Percentiles rank a stretch among this genome's conserved stretches.
These are phyloP conservation scores for Macaria notata DNA, from an alignment of 2,888 invertebrate genomes.

Conservation along the genomic window DNA sequence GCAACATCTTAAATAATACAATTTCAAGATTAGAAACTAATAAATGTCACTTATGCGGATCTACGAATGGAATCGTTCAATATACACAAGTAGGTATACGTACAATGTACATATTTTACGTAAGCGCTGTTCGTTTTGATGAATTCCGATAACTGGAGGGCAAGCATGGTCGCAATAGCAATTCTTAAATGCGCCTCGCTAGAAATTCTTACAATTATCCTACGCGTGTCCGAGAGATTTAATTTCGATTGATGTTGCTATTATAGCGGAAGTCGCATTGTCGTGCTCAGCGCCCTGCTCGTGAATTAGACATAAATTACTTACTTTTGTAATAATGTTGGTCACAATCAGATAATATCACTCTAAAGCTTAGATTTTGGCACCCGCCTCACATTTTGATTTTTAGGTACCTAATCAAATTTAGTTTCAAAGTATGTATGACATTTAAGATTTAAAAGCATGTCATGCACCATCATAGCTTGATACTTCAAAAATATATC, in stretches of 20 bases:
- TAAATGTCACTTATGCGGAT: slow-evolving; percentile 40
- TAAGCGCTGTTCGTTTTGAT: slow-evolving; percentile 43
- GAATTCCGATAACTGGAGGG: slow-evolving; percentile 57
- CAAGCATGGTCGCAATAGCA: no score
- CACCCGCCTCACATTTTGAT: slow-evolving; percentile 17
- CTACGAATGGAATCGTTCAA: slow-evolving; percentile 44
- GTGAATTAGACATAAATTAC: slow-evolving; percentile 30
- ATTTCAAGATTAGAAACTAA: slow-evolving; percentile 39
- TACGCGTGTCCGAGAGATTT: no score
- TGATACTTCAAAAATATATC: no score
- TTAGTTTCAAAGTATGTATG: no score
- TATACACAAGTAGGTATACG: slow-evolving; percentile 35
- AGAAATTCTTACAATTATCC: no score
- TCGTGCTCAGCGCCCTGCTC: slow-evolving; percentile 14
- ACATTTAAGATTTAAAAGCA: no score
- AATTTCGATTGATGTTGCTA: no score
- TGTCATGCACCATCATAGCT: no score
- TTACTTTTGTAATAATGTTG: slow-evolving; percentile 4
- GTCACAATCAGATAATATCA: slow-evolving; percentile 9
- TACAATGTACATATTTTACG: slow-evolving; percentile 15
- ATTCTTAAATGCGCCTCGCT: no score
- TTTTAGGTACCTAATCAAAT: neutral
- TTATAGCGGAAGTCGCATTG: no score
- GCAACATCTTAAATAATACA: slow-evolving; percentile 26
- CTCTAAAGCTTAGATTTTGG: slow-evolving; percentile 22